phyloP scores from a whole-genome alignment of 2,113 vertebrate species.

The Pachycephala philippinensis region DNA sequence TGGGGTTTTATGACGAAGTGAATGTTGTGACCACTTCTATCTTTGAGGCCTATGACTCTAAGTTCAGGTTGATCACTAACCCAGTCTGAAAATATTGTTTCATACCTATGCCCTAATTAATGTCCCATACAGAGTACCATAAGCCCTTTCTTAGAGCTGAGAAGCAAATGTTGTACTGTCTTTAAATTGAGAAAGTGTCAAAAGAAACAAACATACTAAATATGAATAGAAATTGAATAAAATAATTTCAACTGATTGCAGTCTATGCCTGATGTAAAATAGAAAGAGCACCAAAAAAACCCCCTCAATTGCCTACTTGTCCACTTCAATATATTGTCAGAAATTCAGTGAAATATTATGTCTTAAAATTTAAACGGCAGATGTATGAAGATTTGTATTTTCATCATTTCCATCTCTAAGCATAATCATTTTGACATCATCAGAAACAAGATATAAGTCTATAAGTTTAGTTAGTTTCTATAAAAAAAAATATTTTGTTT shows the following conservation, averaged over 20 bases:
- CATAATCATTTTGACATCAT: not conserved
- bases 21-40: not conserved
- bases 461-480: not conserved
- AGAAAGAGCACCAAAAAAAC: not conserved
- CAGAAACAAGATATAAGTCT: not conserved
- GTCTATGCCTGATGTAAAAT: not conserved
- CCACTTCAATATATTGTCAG: not conserved
- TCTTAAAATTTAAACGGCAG: not conserved
- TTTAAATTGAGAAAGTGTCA: not conserved
- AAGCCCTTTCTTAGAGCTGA: not conserved
- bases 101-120: not conserved
- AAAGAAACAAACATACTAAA: not conserved
- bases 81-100: not conserved
- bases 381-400: not conserved
- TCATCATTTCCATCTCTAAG: not conserved
- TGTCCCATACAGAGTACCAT: not conserved
- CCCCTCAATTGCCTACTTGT: not conserved
- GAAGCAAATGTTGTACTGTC: not conserved
- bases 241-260: not conserved
- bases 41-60: not conserved
- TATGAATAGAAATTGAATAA: not conserved
- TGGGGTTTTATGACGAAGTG: not conserved
- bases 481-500: not conserved
- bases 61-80: not conserved
- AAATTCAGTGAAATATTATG: not conserved